Conservation (phyloP, 2,888 invertebrate genomes). For the Drosophila pseudotalamancana region DNA sequence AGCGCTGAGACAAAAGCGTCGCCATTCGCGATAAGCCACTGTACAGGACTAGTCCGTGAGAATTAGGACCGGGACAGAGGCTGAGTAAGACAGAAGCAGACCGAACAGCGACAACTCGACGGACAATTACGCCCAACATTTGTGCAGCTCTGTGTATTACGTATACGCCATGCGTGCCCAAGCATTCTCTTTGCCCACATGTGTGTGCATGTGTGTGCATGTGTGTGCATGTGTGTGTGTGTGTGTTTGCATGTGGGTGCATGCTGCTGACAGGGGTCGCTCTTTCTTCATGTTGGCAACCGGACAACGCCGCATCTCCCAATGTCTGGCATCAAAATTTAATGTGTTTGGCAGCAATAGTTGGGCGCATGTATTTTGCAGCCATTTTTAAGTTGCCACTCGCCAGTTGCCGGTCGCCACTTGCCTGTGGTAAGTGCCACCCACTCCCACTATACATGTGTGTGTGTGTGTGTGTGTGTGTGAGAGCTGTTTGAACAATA, state of each 20-base stretch:
- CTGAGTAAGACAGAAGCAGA: conserved; percentile 12
- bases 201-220: not conserved
- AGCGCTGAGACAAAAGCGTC: not conserved
- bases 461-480: not conserved
- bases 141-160: conserved; percentile 57
- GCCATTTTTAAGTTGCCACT: conserved; percentile 55
- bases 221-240: conserved; percentile 8
- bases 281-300: conserved; percentile 31
- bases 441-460: conserved; percentile 4
- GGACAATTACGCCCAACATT: conserved; percentile 61
- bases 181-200: not conserved
- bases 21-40: not conserved
- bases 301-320: conserved; percentile 10
- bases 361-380: conserved; percentile 44
- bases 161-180: conserved; percentile 63
- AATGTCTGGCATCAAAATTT: conserved; percentile 66
- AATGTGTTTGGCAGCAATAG: conserved; percentile 69
- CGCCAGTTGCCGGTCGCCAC: conserved; percentile 53
- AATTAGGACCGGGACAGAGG: not conserved
- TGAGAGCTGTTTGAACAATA: conserved; percentile 15
- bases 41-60: conserved; percentile 10
- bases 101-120: conserved; percentile 14
- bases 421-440: conserved; percentile 24
- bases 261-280: conserved; percentile 42
- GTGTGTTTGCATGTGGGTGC: not conserved